Percentiles rank a stretch among this genome's conserved stretches.
Conservation (phyloP, 2,797 vertebrate genomes). For the Esox lucius region DNA sequence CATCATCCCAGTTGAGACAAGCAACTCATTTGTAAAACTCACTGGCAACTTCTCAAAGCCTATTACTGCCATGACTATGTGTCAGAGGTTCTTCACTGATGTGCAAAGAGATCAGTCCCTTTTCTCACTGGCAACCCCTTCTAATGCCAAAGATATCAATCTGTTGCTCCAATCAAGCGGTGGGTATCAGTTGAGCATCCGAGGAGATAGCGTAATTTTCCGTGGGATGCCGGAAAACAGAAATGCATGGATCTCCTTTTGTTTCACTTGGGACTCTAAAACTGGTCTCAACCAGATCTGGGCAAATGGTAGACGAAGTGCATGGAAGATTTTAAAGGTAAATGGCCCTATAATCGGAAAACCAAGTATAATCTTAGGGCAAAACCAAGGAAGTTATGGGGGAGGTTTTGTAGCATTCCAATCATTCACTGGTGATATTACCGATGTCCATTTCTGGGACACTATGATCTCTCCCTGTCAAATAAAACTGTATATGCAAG, state of each 20-base stretch:
- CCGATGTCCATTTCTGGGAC: not conserved
- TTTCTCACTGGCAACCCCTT: not conserved
- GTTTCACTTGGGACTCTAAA: not conserved
- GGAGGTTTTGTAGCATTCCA: not conserved
- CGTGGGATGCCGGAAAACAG: not conserved
- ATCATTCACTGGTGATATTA: not conserved
- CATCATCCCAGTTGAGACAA: not conserved
- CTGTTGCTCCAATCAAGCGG: not conserved
- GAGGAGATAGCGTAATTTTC: not conserved
- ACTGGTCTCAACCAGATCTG: not conserved
- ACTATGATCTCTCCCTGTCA: conserved; percentile 1
- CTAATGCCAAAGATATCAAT: not conserved
- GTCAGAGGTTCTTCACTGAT: not conserved
- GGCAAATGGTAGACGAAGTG: not conserved
- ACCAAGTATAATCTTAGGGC: not conserved
- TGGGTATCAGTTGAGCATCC: not conserved
- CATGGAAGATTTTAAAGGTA: not conserved
- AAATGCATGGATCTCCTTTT: conserved; percentile 1
- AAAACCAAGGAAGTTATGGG: not conserved
- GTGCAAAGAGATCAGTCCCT: not conserved
- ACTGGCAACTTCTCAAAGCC: not conserved
- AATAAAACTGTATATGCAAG: not conserved
- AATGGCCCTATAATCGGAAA: not conserved
- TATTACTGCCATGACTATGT: conserved; percentile 7
- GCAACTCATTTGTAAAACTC: not conserved